Evolutionary conservation across 1,140 invertebrate species (phyloP), one percentile per base, ranked within the genome.

Genomic region (Popillia japonica): DNA sequence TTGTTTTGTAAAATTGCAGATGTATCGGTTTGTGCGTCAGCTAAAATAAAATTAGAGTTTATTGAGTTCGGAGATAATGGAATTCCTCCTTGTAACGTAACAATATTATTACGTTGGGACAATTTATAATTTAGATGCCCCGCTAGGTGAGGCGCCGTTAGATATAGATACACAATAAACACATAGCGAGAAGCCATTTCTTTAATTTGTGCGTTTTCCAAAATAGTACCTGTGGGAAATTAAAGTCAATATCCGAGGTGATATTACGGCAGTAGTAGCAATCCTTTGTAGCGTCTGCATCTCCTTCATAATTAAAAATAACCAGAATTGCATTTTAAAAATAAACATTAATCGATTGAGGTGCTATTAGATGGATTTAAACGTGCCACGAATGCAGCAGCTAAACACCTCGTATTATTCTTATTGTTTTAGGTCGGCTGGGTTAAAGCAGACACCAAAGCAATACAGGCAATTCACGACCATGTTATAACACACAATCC

Each of bases 401-500:
- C n/a, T n/a, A n/a, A n/a, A n/a, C n/a, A n/a, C n/a, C n/a, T n/a
- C n/a, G n/a, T n/a, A 6, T 3, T 14, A 61, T 78, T 78, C 61
- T 78, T 75, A 48, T 41, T 78, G 40, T 44, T 48, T 8, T 27
- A 96, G 95, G 94, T 96, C 78, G 95, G 95, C 78, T 97, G 96
- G 96, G 95, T 96, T 87, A 96, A 96, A 87, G 94, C 94, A 76
- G 95, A 97, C 88, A 95, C 95, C 59, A 96, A 97, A 87, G 95
- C 95, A 76, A 93, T 97, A 83, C 90, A 96, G 84, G 96, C 96
- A 76, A 96, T 97, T 86, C 95, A 97, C 87, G 95, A 96, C 85
- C 93, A 96, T 86, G 95, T 97, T 80, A 96, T 98, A 86, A 96
- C 95, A 64, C 96, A 97, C 90, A 96, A 96, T 88, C 93, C 93